A percentile compares a stretch with the other conserved stretches of the same genome.
Conservation (phyloP, 2,113 vertebrate genomes). For the Centropristis striata region DNA sequence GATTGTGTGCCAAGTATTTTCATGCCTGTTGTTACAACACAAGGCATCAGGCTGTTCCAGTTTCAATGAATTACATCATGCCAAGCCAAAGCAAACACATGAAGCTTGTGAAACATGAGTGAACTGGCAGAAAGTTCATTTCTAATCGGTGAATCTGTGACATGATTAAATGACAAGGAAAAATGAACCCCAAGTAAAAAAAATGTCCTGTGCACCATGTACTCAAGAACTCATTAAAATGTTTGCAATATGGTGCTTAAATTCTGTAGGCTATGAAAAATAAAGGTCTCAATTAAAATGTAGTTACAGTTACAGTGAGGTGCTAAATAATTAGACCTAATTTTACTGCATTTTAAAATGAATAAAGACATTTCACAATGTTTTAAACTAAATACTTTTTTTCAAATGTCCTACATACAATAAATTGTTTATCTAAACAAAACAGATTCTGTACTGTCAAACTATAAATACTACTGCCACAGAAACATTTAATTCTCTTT, state of each 20-base stretch:
- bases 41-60: conserved; percentile 19
- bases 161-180: not conserved
- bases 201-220: no score
- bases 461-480: not conserved
- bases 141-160: not conserved
- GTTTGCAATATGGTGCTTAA: not conserved
- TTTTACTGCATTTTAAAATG: not conserved
- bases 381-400: not conserved
- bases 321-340: not conserved
- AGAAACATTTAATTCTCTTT: not conserved
- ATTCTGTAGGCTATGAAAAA: not conserved
- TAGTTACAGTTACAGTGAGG: not conserved
- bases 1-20: not conserved
- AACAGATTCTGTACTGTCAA: not conserved
- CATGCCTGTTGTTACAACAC: not conserved
- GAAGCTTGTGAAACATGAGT: not conserved
- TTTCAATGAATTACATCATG: not conserved
- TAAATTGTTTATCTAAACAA: not conserved
- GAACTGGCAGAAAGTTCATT: not conserved
- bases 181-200: not conserved
- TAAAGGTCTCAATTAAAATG: not conserved
- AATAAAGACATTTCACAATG: not conserved
- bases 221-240: no score
- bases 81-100: conserved; percentile 29
- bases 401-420: not conserved